Evolutionary conservation across 2,797 vertebrate species (phyloP).

Genomic region (Phrynocephalus forsythii): DNA sequence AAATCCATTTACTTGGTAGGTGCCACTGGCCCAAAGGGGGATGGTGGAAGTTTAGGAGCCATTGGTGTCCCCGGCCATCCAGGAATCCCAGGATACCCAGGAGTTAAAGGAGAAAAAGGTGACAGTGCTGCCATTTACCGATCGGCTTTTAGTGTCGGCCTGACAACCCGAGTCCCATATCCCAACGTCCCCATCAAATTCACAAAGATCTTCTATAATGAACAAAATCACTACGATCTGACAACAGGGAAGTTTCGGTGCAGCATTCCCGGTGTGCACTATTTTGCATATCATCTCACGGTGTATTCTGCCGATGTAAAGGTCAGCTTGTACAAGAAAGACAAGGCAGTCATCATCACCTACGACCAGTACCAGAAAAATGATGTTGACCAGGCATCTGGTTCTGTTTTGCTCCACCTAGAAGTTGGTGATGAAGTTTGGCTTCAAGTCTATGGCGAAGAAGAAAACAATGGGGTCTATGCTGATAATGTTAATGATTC

Average conservation of each 20-base stretch:
- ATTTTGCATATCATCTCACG: conserved; percentile 84
- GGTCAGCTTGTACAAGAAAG: conserved; percentile 82
- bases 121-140: conserved; percentile 75
- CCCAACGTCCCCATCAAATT: conserved; percentile 83
- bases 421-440: conserved; percentile 82
- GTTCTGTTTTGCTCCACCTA: conserved; percentile 79
- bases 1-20: conserved; percentile 68
- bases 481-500: conserved; percentile 83
- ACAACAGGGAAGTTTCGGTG: conserved; percentile 85
- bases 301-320: conserved; percentile 83
- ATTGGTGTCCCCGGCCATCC: conserved; percentile 67
- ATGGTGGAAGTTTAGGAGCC: conserved; percentile 70
- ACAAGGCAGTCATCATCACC: conserved; percentile 80
- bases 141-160: conserved; percentile 85
- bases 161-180: conserved; percentile 61
- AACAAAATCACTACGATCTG: conserved; percentile 81
- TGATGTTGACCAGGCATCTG: conserved; percentile 81
- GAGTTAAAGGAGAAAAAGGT: conserved; percentile 79
- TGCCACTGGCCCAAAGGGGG: conserved; percentile 76
- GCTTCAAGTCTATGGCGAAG: conserved; percentile 81
- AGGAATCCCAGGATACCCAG: conserved; percentile 75
- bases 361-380: conserved; percentile 81
- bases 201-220: conserved; percentile 85
- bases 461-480: conserved; percentile 76
- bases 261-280: conserved; percentile 80